These are phyloP conservation scores for Myodes glareolus DNA, from an alignment of 2,113 vertebrate genomes.

Conservation along the genomic window DNA sequence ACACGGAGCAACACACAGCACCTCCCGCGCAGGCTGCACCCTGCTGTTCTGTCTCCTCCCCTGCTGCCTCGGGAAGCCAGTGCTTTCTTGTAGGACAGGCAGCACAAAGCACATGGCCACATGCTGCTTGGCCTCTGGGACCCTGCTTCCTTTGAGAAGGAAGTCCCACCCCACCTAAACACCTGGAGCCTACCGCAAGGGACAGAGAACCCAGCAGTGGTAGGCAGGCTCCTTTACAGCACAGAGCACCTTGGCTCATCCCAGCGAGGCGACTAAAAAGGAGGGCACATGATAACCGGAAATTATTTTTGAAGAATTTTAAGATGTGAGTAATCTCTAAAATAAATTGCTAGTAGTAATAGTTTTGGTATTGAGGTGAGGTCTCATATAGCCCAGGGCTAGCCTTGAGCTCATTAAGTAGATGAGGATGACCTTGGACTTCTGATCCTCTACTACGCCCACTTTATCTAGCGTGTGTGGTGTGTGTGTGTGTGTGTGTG, in stretches of 20 bases:
- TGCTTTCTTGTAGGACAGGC: background rate
- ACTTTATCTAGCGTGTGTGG: background rate
- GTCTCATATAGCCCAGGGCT: background rate
- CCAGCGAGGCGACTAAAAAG: background rate
- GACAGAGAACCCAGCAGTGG: background rate
- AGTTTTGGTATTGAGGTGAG: background rate
- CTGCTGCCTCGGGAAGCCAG: background rate
- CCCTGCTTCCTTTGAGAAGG: background rate
- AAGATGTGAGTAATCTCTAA: background rate
- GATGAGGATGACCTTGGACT: background rate
- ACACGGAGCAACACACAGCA: fast-evolving
- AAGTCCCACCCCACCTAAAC: background rate
- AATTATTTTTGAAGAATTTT: background rate
- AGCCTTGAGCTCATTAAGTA: background rate
- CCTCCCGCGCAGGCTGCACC: background rate
- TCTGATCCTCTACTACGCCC: background rate
- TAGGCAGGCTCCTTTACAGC: background rate
- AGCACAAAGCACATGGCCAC: background rate
- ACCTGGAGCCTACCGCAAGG: background rate
- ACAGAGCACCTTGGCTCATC: background rate
- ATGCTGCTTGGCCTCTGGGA: background rate
- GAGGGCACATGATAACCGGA: background rate
- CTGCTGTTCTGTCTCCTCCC: background rate
- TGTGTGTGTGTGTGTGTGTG: too few relatives aligned
- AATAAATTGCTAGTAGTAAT: background rate